phyloP scores from a whole-genome alignment of 2,888 invertebrate species.

The Cheilosia soror region DNA sequence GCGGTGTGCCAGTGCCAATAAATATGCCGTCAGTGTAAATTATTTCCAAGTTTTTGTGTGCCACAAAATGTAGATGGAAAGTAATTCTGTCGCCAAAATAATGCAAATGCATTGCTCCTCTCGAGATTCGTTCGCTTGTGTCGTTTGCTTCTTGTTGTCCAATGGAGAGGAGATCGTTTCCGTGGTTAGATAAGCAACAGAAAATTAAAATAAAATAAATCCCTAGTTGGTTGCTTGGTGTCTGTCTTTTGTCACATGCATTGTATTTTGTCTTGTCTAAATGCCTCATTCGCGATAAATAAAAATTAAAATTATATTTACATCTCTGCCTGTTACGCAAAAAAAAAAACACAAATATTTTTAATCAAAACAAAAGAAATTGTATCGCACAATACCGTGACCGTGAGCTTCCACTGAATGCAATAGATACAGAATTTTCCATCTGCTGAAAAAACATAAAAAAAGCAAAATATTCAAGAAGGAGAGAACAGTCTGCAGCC shows the following conservation, averaged over 20 bases:
- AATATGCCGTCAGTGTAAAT: slow-evolving; percentile 33
- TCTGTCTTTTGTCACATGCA: slow-evolving; percentile 37
- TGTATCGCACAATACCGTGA: slow-evolving; percentile 57
- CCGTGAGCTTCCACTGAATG: slow-evolving; percentile 64
- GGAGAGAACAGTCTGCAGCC: slow-evolving; percentile 12
- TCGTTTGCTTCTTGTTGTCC: slow-evolving; percentile 50
- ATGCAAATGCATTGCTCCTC: slow-evolving; percentile 61
- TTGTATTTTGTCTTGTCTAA: slow-evolving; percentile 31
- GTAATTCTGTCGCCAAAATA: slow-evolving; percentile 29
- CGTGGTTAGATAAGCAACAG: slow-evolving; percentile 70
- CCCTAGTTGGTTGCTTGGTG: slow-evolving; percentile 18
- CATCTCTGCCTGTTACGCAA: slow-evolving; percentile 52
- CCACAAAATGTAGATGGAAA: slow-evolving; percentile 59
- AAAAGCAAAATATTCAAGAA: slow-evolving; percentile 20
- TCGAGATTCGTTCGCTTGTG: slow-evolving; percentile 49
- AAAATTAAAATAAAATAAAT: slow-evolving; percentile 28
- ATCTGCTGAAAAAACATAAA: slow-evolving; percentile 18
- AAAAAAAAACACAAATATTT: slow-evolving; percentile 35
- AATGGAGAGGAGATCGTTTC: slow-evolving; percentile 54
- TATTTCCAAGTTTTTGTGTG: slow-evolving; percentile 53
- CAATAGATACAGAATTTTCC: slow-evolving; percentile 70
- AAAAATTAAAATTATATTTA: slow-evolving; percentile 29
- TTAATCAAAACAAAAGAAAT: slow-evolving; percentile 54
- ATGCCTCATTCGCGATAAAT: slow-evolving; percentile 31
- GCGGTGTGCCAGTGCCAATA: slow-evolving; percentile 30